Percentiles rank a stretch among this genome's conserved stretches.
Evolutionary conservation across 2,113 vertebrate genomes (phyloP).

Genomic region (Anolis carolinensis): DNA sequence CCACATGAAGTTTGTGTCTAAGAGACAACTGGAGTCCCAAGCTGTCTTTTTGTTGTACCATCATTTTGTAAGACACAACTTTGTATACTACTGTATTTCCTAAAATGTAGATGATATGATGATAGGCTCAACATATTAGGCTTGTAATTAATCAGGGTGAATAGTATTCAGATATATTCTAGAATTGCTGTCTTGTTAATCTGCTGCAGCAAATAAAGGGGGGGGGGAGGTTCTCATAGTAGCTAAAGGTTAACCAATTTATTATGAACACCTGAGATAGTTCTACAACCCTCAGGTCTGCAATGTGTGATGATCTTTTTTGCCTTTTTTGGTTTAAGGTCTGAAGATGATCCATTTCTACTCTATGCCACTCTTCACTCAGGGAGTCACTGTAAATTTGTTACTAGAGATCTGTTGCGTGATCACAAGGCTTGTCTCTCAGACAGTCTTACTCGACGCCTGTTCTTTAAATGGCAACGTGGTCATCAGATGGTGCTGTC

Average conservation of each 20-base stretch:
- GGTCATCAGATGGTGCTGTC: slow-evolving; percentile 86
- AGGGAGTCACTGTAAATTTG: slow-evolving; percentile 89
- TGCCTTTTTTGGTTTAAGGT: slow-evolving; percentile 75
- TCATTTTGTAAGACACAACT: background rate
- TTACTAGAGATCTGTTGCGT: slow-evolving; percentile 92
- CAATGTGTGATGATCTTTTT: slow-evolving; percentile 32
- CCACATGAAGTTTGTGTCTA: background rate
- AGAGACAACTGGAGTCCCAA: background rate
- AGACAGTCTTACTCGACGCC: slow-evolving; percentile 71
- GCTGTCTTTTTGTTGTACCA: background rate
- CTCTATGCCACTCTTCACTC: slow-evolving; percentile 91
- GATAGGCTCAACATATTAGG: background rate
- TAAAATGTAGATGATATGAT: background rate
- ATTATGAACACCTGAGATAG: slow-evolving; percentile 38
- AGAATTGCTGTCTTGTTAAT: background rate
- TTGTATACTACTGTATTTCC: background rate
- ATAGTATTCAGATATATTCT: slow-evolving; percentile 17
- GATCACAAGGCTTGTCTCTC: slow-evolving; percentile 94
- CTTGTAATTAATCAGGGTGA: slow-evolving; percentile 41
- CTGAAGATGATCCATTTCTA: slow-evolving; percentile 93
- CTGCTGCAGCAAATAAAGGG: background rate
- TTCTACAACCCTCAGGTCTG: slow-evolving; percentile 33
- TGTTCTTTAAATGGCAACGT: slow-evolving; percentile 98
- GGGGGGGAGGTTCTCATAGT: background rate
- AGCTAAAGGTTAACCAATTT: background rate